Evolutionary conservation across 2,888 invertebrate genomes (phyloP).

Genomic region (Nineta flava): DNA sequence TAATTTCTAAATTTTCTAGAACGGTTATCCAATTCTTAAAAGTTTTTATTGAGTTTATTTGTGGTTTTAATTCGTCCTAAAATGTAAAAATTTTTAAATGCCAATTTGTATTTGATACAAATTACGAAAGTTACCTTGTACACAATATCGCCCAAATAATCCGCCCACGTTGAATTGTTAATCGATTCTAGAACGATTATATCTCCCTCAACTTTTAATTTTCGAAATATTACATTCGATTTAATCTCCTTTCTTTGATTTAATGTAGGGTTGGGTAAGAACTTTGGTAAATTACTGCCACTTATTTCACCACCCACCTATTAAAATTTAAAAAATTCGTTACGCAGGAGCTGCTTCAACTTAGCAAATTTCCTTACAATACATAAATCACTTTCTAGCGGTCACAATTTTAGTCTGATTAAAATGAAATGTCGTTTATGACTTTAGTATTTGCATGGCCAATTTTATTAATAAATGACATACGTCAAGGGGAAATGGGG

Average conservation of each 20-base stretch:
- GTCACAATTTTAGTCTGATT: too few species aligned
- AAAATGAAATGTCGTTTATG: too few species aligned
- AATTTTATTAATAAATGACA: too few species aligned
- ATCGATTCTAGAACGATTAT: slow-evolving; percentile 28
- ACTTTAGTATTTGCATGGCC: too few species aligned
- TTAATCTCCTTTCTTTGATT: slow-evolving; percentile 25
- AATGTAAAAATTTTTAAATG: slow-evolving; percentile 7
- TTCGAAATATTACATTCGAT: slow-evolving; percentile 29
- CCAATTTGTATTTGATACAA: not conserved
- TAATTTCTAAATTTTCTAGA: slow-evolving; percentile 24
- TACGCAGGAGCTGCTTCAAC: too few species aligned
- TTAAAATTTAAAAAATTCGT: slow-evolving; percentile 11
- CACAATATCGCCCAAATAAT: slow-evolving; percentile 30
- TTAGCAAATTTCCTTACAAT: too few species aligned
- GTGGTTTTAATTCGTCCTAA: slow-evolving; percentile 20
- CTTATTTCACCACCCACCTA: slow-evolving; percentile 33
- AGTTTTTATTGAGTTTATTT: slow-evolving; percentile 30
- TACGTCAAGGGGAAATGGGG: too few species aligned
- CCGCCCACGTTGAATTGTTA: slow-evolving; percentile 25
- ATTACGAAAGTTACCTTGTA: slow-evolving; percentile 20
- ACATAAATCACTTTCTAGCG: too few species aligned
- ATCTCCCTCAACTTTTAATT: slow-evolving; percentile 33
- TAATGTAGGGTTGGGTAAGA: slow-evolving; percentile 30
- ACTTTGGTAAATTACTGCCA: slow-evolving; percentile 26
- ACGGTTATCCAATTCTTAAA: slow-evolving; percentile 27